A percentile compares a stretch with the other conserved stretches of the same genome.
Conservation (phyloP, 2,113 vertebrate species). For the Nothobranchius furzeri region DNA sequence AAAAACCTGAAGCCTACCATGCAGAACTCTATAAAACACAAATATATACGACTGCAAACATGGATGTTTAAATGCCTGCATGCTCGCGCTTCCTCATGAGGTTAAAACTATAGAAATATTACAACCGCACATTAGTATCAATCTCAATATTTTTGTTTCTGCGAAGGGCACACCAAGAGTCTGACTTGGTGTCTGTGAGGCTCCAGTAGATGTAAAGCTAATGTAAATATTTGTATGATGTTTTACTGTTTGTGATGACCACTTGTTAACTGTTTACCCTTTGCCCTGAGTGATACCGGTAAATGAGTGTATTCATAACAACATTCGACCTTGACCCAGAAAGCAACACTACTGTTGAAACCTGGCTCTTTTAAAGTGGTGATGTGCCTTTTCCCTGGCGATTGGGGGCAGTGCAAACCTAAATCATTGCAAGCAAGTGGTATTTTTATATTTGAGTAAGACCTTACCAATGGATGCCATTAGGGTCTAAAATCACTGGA, state of each 20-base stretch:
- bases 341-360: slow-evolving; percentile 11
- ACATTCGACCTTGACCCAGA: slow-evolving; percentile 33
- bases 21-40: background rate
- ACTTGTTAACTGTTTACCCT: slow-evolving; percentile 11
- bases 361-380: background rate
- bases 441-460: too few relatives aligned
- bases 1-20: slow-evolving; percentile 25
- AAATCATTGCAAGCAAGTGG: too few relatives aligned
- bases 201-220: background rate
- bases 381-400: too few relatives aligned
- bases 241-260: slow-evolving; percentile 1
- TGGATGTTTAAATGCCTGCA: background rate
- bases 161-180: too few relatives aligned
- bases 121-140: too few relatives aligned
- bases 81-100: background rate
- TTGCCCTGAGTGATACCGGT: slow-evolving; percentile 31
- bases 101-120: too few relatives aligned
- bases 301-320: slow-evolving; percentile 28
- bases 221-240: slow-evolving; percentile 11
- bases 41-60: background rate
- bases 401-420: too few relatives aligned
- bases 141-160: too few relatives aligned
- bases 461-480: too few relatives aligned
- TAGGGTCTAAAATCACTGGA: too few relatives aligned
- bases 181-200: background rate